Evolutionary conservation across 2,797 vertebrate species (phyloP).

Genomic region (Arnoldichthys spilopterus): DNA sequence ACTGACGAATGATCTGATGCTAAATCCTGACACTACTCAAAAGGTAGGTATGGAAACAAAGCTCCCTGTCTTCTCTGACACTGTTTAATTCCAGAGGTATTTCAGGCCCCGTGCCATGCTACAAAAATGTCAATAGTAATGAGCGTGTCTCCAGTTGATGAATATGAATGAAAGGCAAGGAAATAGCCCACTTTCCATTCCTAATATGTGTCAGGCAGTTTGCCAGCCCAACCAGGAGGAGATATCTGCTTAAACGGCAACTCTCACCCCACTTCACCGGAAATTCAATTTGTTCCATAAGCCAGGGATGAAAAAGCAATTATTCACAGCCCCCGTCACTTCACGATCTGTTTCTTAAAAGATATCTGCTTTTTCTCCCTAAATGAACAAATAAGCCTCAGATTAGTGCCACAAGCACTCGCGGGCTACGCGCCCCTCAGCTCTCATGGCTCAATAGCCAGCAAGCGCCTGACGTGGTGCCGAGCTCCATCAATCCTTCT

Average conservation of each 20-base stretch:
- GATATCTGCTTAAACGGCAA: constrained; percentile 72
- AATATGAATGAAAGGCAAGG: constrained; percentile 63
- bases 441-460: constrained; percentile 15
- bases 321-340: constrained; percentile 77
- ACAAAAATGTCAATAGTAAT: constrained; percentile 72
- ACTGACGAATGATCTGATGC: constrained; percentile 14
- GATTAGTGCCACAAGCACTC: constrained; percentile 69
- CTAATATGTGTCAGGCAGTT: constrained; percentile 66
- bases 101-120: constrained; percentile 59
- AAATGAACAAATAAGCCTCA: constrained; percentile 70
- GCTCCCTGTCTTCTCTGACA: constrained; percentile 42
- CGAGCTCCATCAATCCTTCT: constrained; percentile 12
- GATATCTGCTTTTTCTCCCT: constrained; percentile 69
- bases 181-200: constrained; percentile 54
- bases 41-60: constrained; percentile 57
- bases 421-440: constrained; percentile 22
- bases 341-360: constrained; percentile 81
- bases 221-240: constrained; percentile 48
- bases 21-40: not conserved
- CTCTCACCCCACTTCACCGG: constrained; percentile 72
- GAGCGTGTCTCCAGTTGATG: constrained; percentile 70
- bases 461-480: constrained; percentile 7
- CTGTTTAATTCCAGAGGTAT: constrained; percentile 62
- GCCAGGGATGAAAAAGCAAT: constrained; percentile 80
- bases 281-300: constrained; percentile 84